Base-by-base conservation (phyloP, 2,888 invertebrate species). In the Pyrgus malvae region DNA sequence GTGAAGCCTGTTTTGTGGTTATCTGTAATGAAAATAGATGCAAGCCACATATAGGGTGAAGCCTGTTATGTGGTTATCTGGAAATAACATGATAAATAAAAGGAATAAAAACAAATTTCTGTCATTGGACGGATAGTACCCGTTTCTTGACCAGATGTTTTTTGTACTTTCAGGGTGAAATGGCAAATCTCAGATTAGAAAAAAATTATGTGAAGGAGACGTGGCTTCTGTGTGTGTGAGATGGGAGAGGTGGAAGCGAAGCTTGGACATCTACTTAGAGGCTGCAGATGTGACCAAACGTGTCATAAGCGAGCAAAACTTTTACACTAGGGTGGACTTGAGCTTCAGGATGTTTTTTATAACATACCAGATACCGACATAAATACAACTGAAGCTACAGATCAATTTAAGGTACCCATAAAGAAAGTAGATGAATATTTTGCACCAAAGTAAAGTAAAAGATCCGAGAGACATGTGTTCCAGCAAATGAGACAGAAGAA, bases 401-500 rank as follows among this genome's bases (percentile, higher is more conserved):
- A n/a, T n/a, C 8, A 6, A 14, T 33, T 33, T 2, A 14, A 33
- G 12, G 33, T 3, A 12, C 14, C 33, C 7, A 33, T 33, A 6
- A 33, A 16, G 16, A 35, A 7, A 35, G 12, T 35, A 9, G 33
- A 35, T 8, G 33, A 35, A 3, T 35, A 35, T 4, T 35, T 35
- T 35, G 16, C 33, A 14, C 14, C 33, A 0, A 35, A 35, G 16
- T 16, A 35, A 1, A 35, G 33, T 35, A 35, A 16, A 35, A 16
- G 12, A 12, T 35, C 12, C 9, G 33, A 35, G 16, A 7, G 33
- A 35, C 33, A 35, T 2, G 9, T 35, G 2, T 35, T 73, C 55
- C 53, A 70, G 1, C 48, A 62, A 8, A 49, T 69, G 3, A 70
- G 65, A 53, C 70, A 69, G n/a, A n/a, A n/a, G n/a, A n/a, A n/a